Percentiles rank a stretch among this genome's conserved stretches.
Conservation (phyloP, 53 echinoderm and acorn worm genomes). For the Glandiceps talaboti region DNA sequence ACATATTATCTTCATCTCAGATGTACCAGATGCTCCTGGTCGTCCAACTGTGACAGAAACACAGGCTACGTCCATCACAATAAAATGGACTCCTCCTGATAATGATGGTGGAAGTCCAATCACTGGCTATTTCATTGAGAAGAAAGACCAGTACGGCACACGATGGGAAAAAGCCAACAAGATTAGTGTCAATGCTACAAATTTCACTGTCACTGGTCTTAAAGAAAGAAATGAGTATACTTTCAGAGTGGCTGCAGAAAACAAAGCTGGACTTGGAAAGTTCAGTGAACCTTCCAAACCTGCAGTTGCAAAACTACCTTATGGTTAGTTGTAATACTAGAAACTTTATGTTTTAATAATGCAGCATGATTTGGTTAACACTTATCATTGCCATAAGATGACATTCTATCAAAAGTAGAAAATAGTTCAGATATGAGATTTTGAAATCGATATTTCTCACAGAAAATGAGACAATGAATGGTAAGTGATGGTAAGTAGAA, state of each 20-base stretch:
- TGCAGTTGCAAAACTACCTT: conserved; percentile 6
- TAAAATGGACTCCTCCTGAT: neutral
- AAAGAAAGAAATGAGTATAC: conserved; percentile 46
- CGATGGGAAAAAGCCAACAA: neutral
- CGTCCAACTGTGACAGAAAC: neutral
- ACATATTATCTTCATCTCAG: too few species aligned
- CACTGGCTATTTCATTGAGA: neutral
- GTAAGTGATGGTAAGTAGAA: too few species aligned
- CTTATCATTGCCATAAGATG: too few species aligned
- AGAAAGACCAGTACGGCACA: neutral
- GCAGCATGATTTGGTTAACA: too few species aligned
- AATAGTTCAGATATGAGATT: too few species aligned
- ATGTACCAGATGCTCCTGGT: neutral
- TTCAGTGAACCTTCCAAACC: conserved; percentile 20
- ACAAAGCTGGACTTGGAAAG: conserved; percentile 22
- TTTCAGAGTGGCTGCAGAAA: conserved; percentile 48
- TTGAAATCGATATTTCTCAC: too few species aligned
- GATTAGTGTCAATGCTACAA: conserved; percentile 8
- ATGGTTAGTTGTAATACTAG: neutral
- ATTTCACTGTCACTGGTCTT: conserved; percentile 33
- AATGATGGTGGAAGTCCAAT: neutral
- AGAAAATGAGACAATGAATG: too few species aligned
- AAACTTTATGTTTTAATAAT: too few species aligned
- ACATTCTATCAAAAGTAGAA: too few species aligned
- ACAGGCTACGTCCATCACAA: neutral